Evolutionary conservation across 2,888 invertebrate species (phyloP), one percentile per base, ranked within the genome.

Genomic region (Eurytoma adleriae): DNA sequence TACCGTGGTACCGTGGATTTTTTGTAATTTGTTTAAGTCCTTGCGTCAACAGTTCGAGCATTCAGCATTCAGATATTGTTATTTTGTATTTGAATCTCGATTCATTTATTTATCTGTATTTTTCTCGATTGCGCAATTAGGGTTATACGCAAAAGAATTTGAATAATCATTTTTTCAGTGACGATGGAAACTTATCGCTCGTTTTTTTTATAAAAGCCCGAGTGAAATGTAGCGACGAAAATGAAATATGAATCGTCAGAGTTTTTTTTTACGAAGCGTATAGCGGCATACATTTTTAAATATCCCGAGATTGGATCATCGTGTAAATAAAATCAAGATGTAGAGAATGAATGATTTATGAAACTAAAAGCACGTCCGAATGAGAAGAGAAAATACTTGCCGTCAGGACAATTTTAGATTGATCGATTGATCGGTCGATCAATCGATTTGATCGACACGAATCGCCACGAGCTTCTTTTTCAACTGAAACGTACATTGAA

Each of bases 381-480:
- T n/a, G 72, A 54, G 67, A 48, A 27, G 73, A 73, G 82, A 79
- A 77, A 77, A 81, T 71, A 75, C 81, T 71, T 20, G 68, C 70
- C 78, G 75, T 78, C 78, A 71, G 69, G 73, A 71, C 62, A 68
- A 78, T 78, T 81, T 75, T 68, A 76, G 72, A 79, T 81, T 79
- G 81, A 81, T 81, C 78, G 81, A 79, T 79, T 71, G 78, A 81
- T 78, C 78, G 80, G 62, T 75, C 78, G 81, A 81, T 78, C 78
- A 74, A 79, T 71, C 75, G 78, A 71, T 73, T 72, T 77, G 77
- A 80, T 80, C 72, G 80, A 77, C 80, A 73, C 61, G 79, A 75
- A 75, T 79, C 71, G 71, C 69, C 77, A 73, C 64, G 78, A 70
- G 70, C 74, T 74, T 74, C 78, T 78, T 66, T 80, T 69, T 74